Base-by-base conservation (phyloP, 2,888 invertebrate species). In the Deroplatys truncata region DNA sequence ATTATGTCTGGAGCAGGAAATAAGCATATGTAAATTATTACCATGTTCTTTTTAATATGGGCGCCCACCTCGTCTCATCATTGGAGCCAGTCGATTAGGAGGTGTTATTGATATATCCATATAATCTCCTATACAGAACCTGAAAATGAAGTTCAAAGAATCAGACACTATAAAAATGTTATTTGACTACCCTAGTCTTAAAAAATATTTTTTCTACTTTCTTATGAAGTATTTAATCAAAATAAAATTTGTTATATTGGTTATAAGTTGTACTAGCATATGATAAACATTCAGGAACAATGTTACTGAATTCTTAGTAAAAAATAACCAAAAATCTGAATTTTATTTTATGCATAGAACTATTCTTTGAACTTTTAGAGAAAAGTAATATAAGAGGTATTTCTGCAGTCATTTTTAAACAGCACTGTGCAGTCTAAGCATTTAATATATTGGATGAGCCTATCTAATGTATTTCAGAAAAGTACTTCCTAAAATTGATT, bases 71-170 rank as follows among this genome's bases (percentile, higher is more conserved):
- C 96, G 95, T 94, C 96, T 95, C 91, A 94, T 93, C 91, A 95
- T 94, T 1, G 95, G 95, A 89, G 96, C 96, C 93, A 96, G 95
- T 92, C 97, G 95, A 92, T 96, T 97, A 0, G 97, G 97, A 82
- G 97, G 97, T 43, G 97, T 97, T 90, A 99, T 98, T 10, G 98
- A 98, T 92, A 99, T 99, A 93, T 99, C 99, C 93, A 99, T 95
- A 93, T 98, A 99, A 93, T 99, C 99, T 0, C 99, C 99, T 92
- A 99, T 98, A 92, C 97, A 97, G 93, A 99, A 99, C 92, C 98
- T 95, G 92, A 93, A 93, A 89, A 89, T 89, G 28, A 88, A 89
- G 10, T 43, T 43, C 1, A 2, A 43, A 43, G 7, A 10, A 43
- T 43, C 13, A 43, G 43, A 43, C 43, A 43, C 1, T 13, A 43